phyloP scores from a whole-genome alignment of 2,113 vertebrate species.

The Paracanthobrama guichenoti region DNA sequence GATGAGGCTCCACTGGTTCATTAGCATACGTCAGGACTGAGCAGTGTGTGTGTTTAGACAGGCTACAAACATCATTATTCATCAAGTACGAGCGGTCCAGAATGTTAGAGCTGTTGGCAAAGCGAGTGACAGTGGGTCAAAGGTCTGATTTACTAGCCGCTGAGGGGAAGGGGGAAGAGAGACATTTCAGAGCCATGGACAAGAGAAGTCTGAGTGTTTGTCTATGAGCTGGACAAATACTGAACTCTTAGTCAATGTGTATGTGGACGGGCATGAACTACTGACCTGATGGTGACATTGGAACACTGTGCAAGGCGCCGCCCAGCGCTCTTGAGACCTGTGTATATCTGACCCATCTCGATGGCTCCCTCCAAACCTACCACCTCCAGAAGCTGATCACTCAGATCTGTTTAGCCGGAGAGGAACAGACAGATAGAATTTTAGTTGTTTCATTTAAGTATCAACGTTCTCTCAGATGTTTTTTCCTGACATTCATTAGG shows the following conservation, averaged over 20 bases:
- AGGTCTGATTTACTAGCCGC: constrained; percentile 49
- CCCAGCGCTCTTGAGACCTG: constrained; percentile 92
- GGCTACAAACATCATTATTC: constrained; percentile 51
- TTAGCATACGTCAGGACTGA: constrained; percentile 31
- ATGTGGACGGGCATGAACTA: fast-evolving
- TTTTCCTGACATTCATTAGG: not conserved
- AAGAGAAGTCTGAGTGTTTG: constrained; percentile 15
- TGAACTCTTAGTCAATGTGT: constrained; percentile 21
- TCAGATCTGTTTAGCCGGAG: constrained; percentile 78
- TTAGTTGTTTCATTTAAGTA: not conserved
- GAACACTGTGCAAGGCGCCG: constrained; percentile 90
- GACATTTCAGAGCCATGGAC: constrained; percentile 9
- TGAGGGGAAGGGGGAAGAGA: not conserved
- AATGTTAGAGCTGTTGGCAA: constrained; percentile 34
- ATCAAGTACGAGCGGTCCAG: constrained; percentile 16
- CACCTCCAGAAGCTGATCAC: constrained; percentile 92
- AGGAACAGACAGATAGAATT: constrained; percentile 31
- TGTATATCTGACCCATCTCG: constrained; percentile 99
- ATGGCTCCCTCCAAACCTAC: constrained; percentile 94
- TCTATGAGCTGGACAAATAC: constrained; percentile 25
- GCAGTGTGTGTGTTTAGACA: constrained; percentile 40
- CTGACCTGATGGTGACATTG: constrained; percentile 88
- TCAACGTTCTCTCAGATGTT: not conserved
- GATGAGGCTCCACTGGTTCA: constrained; percentile 16
- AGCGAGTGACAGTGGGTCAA: constrained; percentile 45